Conservation (phyloP, 2,113 vertebrate species). For the Illadopsis cleaveri region DNA sequence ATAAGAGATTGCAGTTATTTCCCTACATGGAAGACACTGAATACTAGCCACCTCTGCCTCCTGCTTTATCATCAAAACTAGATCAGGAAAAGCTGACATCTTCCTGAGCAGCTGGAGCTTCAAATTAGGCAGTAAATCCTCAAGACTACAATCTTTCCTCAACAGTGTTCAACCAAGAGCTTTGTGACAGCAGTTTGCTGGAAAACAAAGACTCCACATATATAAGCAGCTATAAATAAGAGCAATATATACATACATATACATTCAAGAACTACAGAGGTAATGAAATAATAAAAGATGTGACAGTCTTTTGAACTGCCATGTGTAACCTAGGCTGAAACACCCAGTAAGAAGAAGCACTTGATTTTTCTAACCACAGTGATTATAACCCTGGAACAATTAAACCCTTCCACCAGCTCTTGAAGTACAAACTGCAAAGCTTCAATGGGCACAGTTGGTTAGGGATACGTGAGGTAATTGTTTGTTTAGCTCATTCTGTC, state of each 20-base stretch:
- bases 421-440: neutral
- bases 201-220: neutral
- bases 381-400: neutral
- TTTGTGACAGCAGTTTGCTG: neutral
- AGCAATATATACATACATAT: neutral
- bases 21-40: neutral
- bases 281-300: neutral
- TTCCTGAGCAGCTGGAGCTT: neutral
- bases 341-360: neutral
- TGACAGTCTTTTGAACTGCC: neutral
- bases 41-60: neutral
- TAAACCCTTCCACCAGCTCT: neutral
- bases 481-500: neutral
- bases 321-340: neutral
- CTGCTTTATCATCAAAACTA: neutral
- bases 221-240: neutral
- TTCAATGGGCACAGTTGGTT: neutral
- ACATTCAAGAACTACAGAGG: neutral
- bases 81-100: neutral
- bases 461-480: neutral
- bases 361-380: neutral
- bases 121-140: constrained; percentile 10
- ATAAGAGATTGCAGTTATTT: neutral
- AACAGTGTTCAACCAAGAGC: neutral
- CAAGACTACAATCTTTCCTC: neutral